Evolutionary conservation across 2,113 vertebrate species (phyloP).

Genomic region (Hipposideros armiger): DNA sequence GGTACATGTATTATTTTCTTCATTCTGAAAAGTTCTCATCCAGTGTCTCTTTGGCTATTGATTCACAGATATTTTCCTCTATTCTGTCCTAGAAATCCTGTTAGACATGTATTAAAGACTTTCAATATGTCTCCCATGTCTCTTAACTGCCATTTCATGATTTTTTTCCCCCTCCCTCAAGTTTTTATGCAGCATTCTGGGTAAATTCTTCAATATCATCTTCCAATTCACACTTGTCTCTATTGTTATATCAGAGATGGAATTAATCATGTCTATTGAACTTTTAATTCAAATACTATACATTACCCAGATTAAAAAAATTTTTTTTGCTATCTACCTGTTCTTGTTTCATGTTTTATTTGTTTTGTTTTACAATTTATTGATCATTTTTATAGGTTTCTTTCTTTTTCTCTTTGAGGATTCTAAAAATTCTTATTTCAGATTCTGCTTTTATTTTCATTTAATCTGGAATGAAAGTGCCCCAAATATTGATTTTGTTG

Average conservation of each 20-base stretch:
- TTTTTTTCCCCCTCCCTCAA: background rate
- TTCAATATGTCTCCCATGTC: background rate
- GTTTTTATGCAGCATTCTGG: background rate
- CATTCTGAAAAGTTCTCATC: background rate
- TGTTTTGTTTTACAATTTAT: conserved; percentile 2
- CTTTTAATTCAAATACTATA: background rate
- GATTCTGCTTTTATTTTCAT: background rate
- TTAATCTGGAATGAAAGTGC: conserved; percentile 14
- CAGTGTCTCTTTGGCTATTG: background rate
- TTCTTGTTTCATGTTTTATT: conserved; percentile 2
- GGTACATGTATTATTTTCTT: background rate
- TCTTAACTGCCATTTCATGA: background rate
- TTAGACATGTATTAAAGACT: background rate
- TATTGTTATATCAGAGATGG: background rate
- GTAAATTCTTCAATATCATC: background rate
- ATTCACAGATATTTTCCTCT: background rate
- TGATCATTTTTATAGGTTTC: background rate
- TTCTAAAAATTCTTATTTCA: background rate
- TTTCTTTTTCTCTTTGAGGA: background rate
- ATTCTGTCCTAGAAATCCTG: background rate
- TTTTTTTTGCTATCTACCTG: background rate
- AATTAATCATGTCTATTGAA: background rate
- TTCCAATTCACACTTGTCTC: background rate
- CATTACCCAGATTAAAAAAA: background rate
- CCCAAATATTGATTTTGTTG: background rate